Percentiles rank a stretch among this genome's conserved stretches.
These are phyloP conservation scores for Paedocypris sp. DNA, from an alignment of 2,113 vertebrate genomes.

Conservation along the genomic window DNA sequence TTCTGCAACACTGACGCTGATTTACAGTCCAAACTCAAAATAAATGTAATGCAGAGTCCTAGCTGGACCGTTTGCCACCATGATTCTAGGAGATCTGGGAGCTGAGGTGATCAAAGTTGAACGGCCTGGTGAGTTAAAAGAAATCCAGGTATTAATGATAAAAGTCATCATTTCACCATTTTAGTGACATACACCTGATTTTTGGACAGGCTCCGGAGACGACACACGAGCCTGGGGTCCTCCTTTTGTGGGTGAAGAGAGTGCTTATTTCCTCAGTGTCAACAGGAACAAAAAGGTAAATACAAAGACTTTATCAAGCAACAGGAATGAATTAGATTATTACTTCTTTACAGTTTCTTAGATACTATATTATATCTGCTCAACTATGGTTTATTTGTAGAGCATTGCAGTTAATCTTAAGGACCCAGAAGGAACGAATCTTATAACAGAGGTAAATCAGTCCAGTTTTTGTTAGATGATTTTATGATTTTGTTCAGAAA, in stretches of 20 bases:
- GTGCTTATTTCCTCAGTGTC: conserved; percentile 86
- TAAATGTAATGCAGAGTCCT: conserved; percentile 62
- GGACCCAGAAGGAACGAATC: conserved; percentile 65
- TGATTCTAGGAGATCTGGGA: conserved; percentile 92
- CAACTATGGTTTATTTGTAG: conserved; percentile 43
- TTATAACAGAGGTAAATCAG: conserved; percentile 72
- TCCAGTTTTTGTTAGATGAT: background rate
- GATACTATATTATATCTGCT: background rate
- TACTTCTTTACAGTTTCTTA: background rate
- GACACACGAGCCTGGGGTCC: conserved; percentile 91
- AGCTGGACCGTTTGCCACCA: conserved; percentile 90
- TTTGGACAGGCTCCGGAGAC: conserved; percentile 70
- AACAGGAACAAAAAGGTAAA: conserved; percentile 91
- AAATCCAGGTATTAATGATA: background rate
- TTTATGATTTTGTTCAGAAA: background rate
- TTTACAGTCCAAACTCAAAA: too few relatives aligned
- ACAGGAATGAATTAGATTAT: background rate
- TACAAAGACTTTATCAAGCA: background rate
- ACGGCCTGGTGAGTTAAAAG: conserved; percentile 67
- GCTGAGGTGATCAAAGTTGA: conserved; percentile 95
- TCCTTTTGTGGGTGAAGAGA: conserved; percentile 77
- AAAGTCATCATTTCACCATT: background rate
- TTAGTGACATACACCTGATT: background rate
- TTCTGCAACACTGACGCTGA: too few relatives aligned
- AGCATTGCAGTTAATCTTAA: conserved; percentile 88